phyloP scores from a whole-genome alignment of 1,140 invertebrate genomes.

The Bathynomus jamesi region DNA sequence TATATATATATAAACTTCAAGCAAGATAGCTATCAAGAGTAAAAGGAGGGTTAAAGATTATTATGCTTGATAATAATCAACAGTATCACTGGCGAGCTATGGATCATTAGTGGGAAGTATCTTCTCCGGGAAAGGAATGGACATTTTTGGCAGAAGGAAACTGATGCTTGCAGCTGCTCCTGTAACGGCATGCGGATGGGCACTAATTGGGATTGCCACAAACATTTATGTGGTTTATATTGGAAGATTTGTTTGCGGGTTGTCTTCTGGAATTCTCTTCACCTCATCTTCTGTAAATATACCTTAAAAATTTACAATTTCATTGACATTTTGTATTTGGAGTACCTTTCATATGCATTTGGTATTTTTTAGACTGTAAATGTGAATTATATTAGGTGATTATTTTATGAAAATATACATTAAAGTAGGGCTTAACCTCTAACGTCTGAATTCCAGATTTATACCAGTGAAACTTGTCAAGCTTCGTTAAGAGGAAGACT shows the following conservation, averaged over 20 bases:
- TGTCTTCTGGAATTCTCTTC: not conserved
- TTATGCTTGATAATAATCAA: too few relatives aligned
- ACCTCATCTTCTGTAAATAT: not conserved
- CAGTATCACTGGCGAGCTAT: not conserved
- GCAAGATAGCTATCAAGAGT: too few relatives aligned
- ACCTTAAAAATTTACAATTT: too few relatives aligned
- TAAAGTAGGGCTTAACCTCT: too few relatives aligned
- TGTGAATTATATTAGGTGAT: too few relatives aligned
- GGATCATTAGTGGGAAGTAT: not conserved
- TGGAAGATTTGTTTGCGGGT: not conserved
- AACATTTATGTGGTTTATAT: not conserved
- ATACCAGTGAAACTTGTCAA: not conserved
- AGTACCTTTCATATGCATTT: too few relatives aligned
- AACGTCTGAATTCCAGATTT: not conserved
- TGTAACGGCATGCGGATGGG: not conserved
- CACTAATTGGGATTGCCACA: not conserved
- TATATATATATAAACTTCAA: too few relatives aligned
- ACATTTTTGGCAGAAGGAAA: not conserved
- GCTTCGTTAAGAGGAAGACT: constrained; percentile 8
- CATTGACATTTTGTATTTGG: too few relatives aligned
- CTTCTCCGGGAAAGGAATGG: not conserved
- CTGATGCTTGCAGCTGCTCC: not conserved
- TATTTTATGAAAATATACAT: too few relatives aligned
- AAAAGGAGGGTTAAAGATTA: too few relatives aligned
- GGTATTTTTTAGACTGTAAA: too few relatives aligned